phyloP scores from a whole-genome alignment of 2,113 vertebrate genomes.

The Macroglossus sobrinus region DNA sequence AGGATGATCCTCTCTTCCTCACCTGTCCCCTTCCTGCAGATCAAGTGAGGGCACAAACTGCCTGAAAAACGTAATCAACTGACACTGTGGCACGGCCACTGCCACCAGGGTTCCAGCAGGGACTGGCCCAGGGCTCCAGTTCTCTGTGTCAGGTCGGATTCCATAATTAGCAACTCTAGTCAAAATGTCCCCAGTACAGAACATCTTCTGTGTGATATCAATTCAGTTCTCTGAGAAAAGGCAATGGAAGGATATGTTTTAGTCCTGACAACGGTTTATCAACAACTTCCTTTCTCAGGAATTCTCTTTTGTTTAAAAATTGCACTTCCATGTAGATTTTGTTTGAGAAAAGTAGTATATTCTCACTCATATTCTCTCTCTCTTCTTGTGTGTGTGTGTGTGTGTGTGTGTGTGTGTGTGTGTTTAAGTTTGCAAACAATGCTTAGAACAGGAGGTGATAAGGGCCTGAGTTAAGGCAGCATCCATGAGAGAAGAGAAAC shows the following conservation, averaged over 20 bases:
- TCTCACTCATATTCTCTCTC: too few relatives aligned
- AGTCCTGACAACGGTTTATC: neutral
- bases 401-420: too few relatives aligned
- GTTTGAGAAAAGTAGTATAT: neutral
- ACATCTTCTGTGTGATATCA: neutral
- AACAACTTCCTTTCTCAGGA: neutral
- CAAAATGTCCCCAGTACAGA: neutral
- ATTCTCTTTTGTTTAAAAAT: neutral
- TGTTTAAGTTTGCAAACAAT: neutral
- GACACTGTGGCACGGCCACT: neutral
- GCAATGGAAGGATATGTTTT: neutral
- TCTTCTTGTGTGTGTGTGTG: too few relatives aligned
- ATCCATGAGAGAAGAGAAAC: neutral
- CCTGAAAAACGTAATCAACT: too few relatives aligned
- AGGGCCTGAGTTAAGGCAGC: neutral
- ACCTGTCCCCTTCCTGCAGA: neutral
- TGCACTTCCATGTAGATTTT: neutral
- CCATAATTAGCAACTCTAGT: neutral
- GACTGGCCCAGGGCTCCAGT: neutral
- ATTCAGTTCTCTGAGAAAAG: neutral
- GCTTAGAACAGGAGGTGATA: neutral
- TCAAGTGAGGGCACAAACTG: too few relatives aligned
- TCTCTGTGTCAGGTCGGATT: neutral
- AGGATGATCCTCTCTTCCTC: neutral
- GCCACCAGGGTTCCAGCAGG: neutral